Evolutionary conservation across 1,140 invertebrate species (phyloP).

Genomic region (Phymorhynchus buccinoides): DNA sequence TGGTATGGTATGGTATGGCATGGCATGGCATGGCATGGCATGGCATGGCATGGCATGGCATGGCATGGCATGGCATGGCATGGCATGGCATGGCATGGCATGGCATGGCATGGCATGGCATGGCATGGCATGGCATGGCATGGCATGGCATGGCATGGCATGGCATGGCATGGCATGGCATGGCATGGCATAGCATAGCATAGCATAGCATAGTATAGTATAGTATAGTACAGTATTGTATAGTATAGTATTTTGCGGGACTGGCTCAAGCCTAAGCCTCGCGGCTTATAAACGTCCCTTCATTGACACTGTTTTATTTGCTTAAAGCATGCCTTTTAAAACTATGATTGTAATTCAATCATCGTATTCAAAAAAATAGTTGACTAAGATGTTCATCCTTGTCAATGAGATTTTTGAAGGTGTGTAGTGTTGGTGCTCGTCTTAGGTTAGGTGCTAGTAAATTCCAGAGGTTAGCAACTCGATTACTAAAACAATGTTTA

Average conservation of each 20-base stretch:
- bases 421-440: too few species aligned
- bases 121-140: neutral
- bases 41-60: neutral
- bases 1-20: neutral
- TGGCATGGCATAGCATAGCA: neutral
- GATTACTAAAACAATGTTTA: too few species aligned
- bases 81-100: neutral
- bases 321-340: too few species aligned
- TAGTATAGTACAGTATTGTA: neutral
- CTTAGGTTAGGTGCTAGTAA: too few species aligned
- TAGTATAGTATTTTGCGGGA: neutral
- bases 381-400: too few species aligned
- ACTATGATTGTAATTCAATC: too few species aligned
- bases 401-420: too few species aligned
- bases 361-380: too few species aligned
- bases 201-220: neutral
- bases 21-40: neutral
- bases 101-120: neutral
- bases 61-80: neutral
- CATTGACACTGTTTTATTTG: too few species aligned
- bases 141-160: neutral
- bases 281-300: too few species aligned
- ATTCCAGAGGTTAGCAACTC: too few species aligned
- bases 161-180: neutral
- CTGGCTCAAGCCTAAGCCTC: too few species aligned